Evolutionary conservation across 2,113 vertebrate species (phyloP).

Genomic region (Cololabis saira): DNA sequence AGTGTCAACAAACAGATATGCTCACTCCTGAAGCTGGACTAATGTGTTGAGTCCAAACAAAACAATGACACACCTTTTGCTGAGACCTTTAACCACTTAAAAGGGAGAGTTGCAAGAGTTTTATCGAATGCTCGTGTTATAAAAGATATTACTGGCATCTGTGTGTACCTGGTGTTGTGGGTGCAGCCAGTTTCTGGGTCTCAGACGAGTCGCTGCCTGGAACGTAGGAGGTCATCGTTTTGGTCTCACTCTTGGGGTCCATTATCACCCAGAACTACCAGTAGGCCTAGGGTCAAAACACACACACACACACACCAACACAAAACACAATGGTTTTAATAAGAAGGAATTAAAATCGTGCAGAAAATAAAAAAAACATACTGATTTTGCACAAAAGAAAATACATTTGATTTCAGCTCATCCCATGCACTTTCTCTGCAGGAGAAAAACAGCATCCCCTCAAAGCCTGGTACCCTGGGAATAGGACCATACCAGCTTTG

Average conservation of each 20-base stretch:
- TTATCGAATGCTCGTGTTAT: too few relatives aligned
- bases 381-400: too few relatives aligned
- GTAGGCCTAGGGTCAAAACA: conserved; percentile 4
- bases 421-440: too few relatives aligned
- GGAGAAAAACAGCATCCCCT: too few relatives aligned
- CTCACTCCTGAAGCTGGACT: not conserved
- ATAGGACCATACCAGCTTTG: too few relatives aligned
- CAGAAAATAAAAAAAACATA: too few relatives aligned
- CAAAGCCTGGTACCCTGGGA: too few relatives aligned
- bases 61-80: not conserved
- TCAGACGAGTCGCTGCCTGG: conserved; percentile 21
- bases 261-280: conserved; percentile 49
- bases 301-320: not conserved
- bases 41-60: not conserved
- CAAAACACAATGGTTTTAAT: not conserved
- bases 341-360: too few relatives aligned
- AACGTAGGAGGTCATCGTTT: conserved; percentile 49
- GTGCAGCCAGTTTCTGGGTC: conserved; percentile 22
- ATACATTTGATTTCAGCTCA: too few relatives aligned
- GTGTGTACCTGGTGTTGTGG: conserved; percentile 50
- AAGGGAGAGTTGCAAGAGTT: too few relatives aligned
- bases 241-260: conserved; percentile 53
- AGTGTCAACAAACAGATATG: not conserved
- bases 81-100: too few relatives aligned
- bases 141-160: not conserved